Base-by-base conservation (phyloP, 2,797 vertebrate species). In the Florisuga fusca region DNA sequence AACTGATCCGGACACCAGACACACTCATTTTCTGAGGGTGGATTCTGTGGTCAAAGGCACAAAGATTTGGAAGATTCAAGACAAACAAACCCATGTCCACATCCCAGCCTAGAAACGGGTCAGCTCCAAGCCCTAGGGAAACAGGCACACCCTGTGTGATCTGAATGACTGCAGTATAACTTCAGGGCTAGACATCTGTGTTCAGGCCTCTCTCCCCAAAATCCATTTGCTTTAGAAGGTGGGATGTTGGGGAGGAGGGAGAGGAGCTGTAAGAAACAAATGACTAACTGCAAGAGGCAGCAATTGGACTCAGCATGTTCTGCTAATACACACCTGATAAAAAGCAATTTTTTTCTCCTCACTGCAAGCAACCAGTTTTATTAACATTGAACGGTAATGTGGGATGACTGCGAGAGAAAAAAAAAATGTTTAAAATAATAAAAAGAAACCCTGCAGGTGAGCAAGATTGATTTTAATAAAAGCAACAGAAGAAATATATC, bases 371-470 rank as follows among this genome's bases (percentile, higher is more conserved):
- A 94, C 94, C 90, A 75, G 91, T 95, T 97, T 97, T 97, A 97
- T 97, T 97, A 97, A 97, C 95, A 75, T 77, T 92, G 96, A 96
- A 94, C 1, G 36, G 94, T 97, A 97, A 97, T 96, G 90, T 89
- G 80, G 80, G 96, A 95, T 94, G 95, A 92, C 97, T 95, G 88
- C 86, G 93, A 85, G 91, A 78, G 89, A n/a, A 93, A 91, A 95
- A n/a, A 93, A 91, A 95, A 94, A 94, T 91, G 93, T 89, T 97
- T 97, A 97, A 97, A 97, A 97, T 96, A 95, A 97, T 96, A 96
- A 95, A 97, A 85, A 94, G 93, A 95, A 96, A 95, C 96, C 68
- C 97, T 95, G 97, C 91, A 96, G 96, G 96, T 96, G 83, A 96
- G 68, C 67, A 94, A 95, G 94, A 97, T 89, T 96, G 93, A 96